Conservation (phyloP, 2,797 vertebrate species). For the Phalloptychus januarius region DNA sequence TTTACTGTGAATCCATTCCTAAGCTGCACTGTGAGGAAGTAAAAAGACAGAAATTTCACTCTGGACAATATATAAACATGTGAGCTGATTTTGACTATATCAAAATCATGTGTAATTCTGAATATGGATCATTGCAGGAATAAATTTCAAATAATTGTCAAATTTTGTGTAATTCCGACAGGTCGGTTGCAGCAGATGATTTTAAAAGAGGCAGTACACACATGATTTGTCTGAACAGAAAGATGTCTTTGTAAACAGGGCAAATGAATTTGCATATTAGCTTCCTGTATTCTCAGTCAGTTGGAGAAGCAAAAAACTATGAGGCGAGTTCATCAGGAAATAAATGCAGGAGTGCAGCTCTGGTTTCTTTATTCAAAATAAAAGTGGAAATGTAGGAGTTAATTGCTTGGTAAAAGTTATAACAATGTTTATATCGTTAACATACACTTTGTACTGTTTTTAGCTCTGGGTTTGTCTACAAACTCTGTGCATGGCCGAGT, state of each 20-base stretch:
- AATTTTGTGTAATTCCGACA: constrained; percentile 10
- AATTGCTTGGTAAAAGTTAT: neutral
- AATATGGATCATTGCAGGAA: neutral
- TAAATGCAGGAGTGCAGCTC: neutral
- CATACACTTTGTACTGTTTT: neutral
- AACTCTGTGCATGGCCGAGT: neutral
- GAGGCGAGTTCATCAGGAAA: neutral
- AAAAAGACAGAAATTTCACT: neutral
- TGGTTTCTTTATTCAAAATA: neutral
- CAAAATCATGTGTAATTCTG: neutral
- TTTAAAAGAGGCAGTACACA: constrained; percentile 7
- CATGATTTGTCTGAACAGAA: neutral
- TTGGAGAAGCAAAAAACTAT: neutral
- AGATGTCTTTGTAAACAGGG: neutral
- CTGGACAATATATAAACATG: constrained; percentile 1
- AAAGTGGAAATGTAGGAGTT: neutral
- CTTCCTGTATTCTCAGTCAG: neutral
- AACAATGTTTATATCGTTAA: neutral
- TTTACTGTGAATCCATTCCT: neutral
- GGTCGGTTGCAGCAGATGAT: constrained; percentile 5
- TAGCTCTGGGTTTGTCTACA: neutral
- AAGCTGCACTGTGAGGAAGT: neutral
- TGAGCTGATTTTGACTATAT: constrained; percentile 1
- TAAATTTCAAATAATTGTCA: neutral
- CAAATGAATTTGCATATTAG: constrained; percentile 1